Evolutionary conservation across 2,888 invertebrate genomes (phyloP), one percentile per base, ranked within the genome.

Genomic region (Polyommatus iphigenia): DNA sequence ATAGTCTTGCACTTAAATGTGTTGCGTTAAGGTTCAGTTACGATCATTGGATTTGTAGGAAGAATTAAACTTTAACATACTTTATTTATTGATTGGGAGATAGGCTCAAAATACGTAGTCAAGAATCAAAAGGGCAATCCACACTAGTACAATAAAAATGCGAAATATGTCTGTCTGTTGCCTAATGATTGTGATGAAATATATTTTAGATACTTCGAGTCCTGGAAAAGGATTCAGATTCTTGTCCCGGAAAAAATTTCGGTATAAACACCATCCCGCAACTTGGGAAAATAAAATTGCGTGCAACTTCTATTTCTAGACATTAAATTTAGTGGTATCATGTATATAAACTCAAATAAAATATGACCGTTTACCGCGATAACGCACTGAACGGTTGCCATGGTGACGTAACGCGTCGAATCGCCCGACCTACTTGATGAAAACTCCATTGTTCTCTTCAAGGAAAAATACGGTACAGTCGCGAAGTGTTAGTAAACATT

Each of bases 371-470:
- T 29, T 13, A 29, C 13, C 13, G 29, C 10, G 29, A 67, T 67
- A 67, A 18, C 15, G 32, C 29, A 67, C 29, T 29, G 18, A 67
- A 15, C 67, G 24, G 32, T 67, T 67, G 15, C 67, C 41, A 72
- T 41, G 72, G 72, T 72, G 36, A 72, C 72, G 72, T 71, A 41
- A 36, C 72, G 8, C 24, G 41, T 72, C 20, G 41, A 20, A 67
- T 41, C n/a, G 72, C 36, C 36, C 41, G 41, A 72, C 72, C 72
- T 72, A 72, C 36, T 41, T 41, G 72, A 67, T 67, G 5, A 29
- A 29, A 67, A 72, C 10, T n/a, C 72, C 18, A 72, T 72, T 72
- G 72, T 72, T 72, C 10, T 41, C 7, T 72, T 41, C 72, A 72
- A 72, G 72, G 72, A 36, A 41, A 72, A 72, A 41, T 41, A 24